Base-by-base conservation (phyloP, 1,140 invertebrate species). In the Drosophila ercepeae region DNA sequence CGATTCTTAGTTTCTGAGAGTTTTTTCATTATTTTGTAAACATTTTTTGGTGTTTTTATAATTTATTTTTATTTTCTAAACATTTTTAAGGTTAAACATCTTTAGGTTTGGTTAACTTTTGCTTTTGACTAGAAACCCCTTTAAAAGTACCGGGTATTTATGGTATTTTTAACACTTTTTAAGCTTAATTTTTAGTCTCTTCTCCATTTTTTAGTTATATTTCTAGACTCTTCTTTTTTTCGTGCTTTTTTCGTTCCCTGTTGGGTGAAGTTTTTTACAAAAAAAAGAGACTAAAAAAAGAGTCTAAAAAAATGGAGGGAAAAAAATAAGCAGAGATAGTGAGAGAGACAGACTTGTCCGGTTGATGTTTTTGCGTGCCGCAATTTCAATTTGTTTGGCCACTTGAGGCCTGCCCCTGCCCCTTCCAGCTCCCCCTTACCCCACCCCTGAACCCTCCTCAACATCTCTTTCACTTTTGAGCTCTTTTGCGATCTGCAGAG, bases 331-430 rank as follows among this genome's bases (percentile, higher is more conserved):
- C 9, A 16, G 39, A 16, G 51, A 29, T 8, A 42, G 34, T 39
- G 34, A 14, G 39, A 8, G 27, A 48, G 32, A 39, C 27, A 21
- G 65, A 39, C 60, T 67, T 67, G 68, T 71, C 55, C 53, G 68
- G 78, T 25, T 82, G 74, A 84, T 84, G 58, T 81, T 84, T 84
- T 84, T 84, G 81, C 81, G 81, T 84, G 81, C 76, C 68, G 76
- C 81, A 86, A 84, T 84, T 76, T 84, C 81, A 84, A 84, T 84
- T 84, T 84, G 81, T 86, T 86, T 84, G 76, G 54, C 75, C 71
- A 74, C 71, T 74, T 74, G 71, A 74, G 52, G 27, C 67, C 55
- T 52, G 58, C 2, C 21, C 57, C 58, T 42, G n/a, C 51, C 69
- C 48, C 54, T 41, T 21, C 21, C 21, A 2, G 2, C 21, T 21